Evolutionary conservation across 2,888 invertebrate species (phyloP), one percentile per base, ranked within the genome.

Genomic region (Cephus spinipes): DNA sequence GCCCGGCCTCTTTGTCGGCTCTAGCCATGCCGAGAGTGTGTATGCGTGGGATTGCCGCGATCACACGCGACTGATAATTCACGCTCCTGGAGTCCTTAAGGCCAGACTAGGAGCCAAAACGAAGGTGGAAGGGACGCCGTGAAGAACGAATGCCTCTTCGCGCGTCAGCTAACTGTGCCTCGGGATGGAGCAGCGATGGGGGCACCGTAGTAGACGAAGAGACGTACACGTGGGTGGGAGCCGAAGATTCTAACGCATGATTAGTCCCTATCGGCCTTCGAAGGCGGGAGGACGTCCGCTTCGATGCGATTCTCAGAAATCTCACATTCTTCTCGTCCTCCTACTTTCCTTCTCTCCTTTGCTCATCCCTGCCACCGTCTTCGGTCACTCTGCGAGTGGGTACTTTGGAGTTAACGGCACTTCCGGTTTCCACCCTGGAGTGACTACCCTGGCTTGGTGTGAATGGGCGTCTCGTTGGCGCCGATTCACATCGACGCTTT

Each of bases 41-140:
- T 79, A 76, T 73, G 79, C 76, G 79, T 76, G 82, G 79, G 81
- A 82, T 82, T 80, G 80, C 79, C 78, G 81, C 81, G 89, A 89
- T 90, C 88, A 89, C 89, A 87, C 86, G 87, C 89, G 86, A 86
- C 86, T 86, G 89, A 89, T 89, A 88, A 90, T 88, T 86, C 83
- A 79, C 82, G 79, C 82, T 81, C 79, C 83, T 82, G 78, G 32
- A 40, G 69, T 69, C 73, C 69, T 75, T 79, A 73, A 71, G 71
- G 71, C 71, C 71, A 32, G 71, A 15, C 30, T 71, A 73, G 69
- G 33, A 68, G 69, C 71, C 55, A 74, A 73, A 73, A 36, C 71
- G 30, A 71, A 32, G 3, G 71, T 15, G 30, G 33, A 80, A 79
- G 77, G 76, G 77, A 31, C 12, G 12, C 23, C 31, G 33, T 71